Evolutionary conservation across 1,140 invertebrate species (phyloP), one percentile per base, ranked within the genome.

Genomic region (Drosophila mojavensis): DNA sequence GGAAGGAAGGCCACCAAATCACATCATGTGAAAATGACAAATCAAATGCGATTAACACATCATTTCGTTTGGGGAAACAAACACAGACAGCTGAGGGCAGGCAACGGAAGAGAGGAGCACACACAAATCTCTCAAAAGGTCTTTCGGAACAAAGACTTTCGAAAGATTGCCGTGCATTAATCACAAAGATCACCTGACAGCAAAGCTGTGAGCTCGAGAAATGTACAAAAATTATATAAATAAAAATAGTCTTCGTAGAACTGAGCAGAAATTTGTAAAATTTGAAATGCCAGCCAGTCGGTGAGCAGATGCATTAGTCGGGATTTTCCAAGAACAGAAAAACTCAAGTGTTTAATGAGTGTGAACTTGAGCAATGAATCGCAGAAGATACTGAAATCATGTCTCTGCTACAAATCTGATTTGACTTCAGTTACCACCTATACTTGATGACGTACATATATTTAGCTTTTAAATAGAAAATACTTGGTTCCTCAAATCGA

Each of bases 21-120:
- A 88, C 79, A 65, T 88, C 82, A 88, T 83, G 76, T 83, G 82
- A 86, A 79, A 88, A 83, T 83, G 83, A 86, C 83, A 86, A 86
- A 88, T 86, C 82, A 86, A 82, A 86, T 86, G 62, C 79, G 82
- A 86, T 86, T 86, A 88, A 82, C 82, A 88, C 82, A 77, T 79
- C 88, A 88, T 88, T 86, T 88, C 55, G 11, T 74, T 74, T 75
- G 55, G 61, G 61, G 69, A 86, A 80, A 81, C 75, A 68, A 68
- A 78, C 72, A 0, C 36, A 39, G 36, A 39, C 36, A 39, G 36
- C 36, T 39, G 36, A 39, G 3, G 74, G 55, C 75, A 45, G 43
- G 43, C 70, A 78, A 69, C 69, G 65, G 66, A 66, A 65, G 58
- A 68, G 33, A 26, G 54, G 60, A 41, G 11, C 30, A 33, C 33